phyloP scores from a whole-genome alignment of 2,888 invertebrate species.

The Craniophora ligustri region DNA sequence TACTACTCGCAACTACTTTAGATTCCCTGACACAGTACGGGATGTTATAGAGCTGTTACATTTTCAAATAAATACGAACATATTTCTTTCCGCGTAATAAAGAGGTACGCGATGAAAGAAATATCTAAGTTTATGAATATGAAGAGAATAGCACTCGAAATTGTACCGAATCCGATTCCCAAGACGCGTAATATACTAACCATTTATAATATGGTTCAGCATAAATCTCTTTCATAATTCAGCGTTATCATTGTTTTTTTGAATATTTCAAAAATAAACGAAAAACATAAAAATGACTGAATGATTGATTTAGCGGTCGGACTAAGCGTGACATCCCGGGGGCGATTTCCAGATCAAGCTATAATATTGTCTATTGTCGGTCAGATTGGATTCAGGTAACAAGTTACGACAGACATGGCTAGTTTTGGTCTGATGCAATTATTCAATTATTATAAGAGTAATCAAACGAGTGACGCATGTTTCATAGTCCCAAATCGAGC shows the following conservation, averaged over 20 bases:
- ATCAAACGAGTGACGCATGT: no score
- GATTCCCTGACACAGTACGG: constrained; percentile 13
- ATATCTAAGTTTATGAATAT: constrained; percentile 28
- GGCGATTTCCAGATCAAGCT: no score
- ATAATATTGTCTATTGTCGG: no score
- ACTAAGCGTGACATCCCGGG: no score
- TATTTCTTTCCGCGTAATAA: constrained; percentile 33
- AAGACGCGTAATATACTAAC: constrained; percentile 10
- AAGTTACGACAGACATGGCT: no score
- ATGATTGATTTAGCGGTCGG: no score
- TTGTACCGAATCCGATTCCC: constrained; percentile 16
- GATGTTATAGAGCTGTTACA: constrained; percentile 21
- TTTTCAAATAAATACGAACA: constrained; percentile 37
- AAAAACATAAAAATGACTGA: not conserved
- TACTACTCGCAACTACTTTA: constrained; percentile 5
- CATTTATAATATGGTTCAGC: not conserved
- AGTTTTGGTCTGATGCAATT: no score
- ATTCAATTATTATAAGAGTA: no score
- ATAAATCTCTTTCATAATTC: constrained; percentile 2
- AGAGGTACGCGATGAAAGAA: constrained; percentile 29
- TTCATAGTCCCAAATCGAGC: no score
- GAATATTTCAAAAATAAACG: not conserved
- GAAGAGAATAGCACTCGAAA: constrained; percentile 7
- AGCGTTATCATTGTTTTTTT: not conserved
- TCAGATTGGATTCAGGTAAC: no score